Base-by-base conservation (phyloP, 2,888 invertebrate genomes). In the Sinotaia quadrata region DNA sequence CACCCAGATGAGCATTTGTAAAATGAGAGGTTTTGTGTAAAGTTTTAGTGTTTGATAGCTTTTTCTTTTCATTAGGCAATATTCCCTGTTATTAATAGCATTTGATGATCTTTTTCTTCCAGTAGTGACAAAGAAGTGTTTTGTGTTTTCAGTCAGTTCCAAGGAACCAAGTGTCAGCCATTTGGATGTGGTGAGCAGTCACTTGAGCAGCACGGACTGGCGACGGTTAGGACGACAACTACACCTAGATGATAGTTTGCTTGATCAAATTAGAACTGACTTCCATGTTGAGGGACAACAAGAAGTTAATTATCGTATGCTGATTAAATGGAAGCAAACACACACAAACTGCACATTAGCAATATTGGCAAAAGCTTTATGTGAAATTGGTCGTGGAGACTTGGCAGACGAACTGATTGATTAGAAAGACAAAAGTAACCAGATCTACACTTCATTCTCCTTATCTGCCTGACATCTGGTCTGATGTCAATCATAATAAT, bases 351-450 rank as follows among this genome's bases (percentile, higher is more conserved):
- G 24, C 24, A 65, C 56, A 1, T 10, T 65, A 8, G 18, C 24
- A 2, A 41, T 47, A 33, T 41, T 65, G 44, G 65, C 65, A 36
- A 41, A 47, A 44, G 44, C 44, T 1, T 27, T 65, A 31, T 18
- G 4, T 24, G 56, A 54, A 1, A 56, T 56, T 56, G 65, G 65
- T 33, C 65, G 65, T 1, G 65, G 65, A 2, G 65, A 65, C 24
- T 21, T 65, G 18, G 56, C 65, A 15, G 65, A 65, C 27, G 65
- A 65, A 44, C 24, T 65, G 56, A 29, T 63, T 62, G 12, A 75
- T 63, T 47, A 47, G 7, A 18, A 18, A 18, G 47, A 18, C 1
- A n/a, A 15, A 18, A 12, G 2, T 47, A 18, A 47, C n/a, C n/a
- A n/a, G n/a, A n/a, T n/a, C n/a, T n/a, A n/a, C n/a, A n/a, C n/a